phyloP scores from a whole-genome alignment of 1,140 invertebrate genomes.

The Carcinoscorpius rotundicauda region DNA sequence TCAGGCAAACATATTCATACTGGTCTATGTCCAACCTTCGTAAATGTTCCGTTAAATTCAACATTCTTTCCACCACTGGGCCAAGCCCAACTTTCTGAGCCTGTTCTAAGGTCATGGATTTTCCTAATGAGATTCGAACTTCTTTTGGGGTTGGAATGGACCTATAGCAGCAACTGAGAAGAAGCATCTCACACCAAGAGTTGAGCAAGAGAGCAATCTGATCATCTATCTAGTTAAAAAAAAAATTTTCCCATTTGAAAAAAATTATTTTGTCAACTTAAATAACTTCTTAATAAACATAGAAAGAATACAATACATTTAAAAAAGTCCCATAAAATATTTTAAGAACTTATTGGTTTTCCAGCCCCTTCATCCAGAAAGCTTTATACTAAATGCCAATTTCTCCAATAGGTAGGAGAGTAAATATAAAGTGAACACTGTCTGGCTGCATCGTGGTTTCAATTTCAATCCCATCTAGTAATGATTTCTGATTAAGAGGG shows the following conservation, averaged over 20 bases:
- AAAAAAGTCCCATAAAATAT: no score
- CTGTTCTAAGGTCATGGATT: slow-evolving; percentile 60
- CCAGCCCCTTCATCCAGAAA: no score
- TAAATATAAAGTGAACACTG: no score
- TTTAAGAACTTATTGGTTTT: no score
- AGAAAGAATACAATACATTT: slow-evolving; percentile 23
- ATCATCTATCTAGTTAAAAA: slow-evolving; percentile 63
- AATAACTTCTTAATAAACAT: no score
- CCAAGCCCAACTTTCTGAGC: slow-evolving; percentile 54
- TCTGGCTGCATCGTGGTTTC: no score
- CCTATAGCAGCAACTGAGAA: slow-evolving; percentile 78
- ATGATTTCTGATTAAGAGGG: no score
- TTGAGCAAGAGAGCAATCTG: slow-evolving; percentile 93
- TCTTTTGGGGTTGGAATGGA: slow-evolving; percentile 74
- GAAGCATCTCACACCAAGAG: slow-evolving; percentile 89
- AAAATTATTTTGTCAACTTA: no score
- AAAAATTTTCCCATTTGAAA: no score
- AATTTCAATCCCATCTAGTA: no score
- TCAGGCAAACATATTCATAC: slow-evolving; percentile 94
- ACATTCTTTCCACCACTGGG: slow-evolving; percentile 81
- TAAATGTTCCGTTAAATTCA: slow-evolving; percentile 86
- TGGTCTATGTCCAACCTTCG: slow-evolving; percentile 79
- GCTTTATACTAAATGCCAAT: no score
- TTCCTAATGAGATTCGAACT: slow-evolving; percentile 36
- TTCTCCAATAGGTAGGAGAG: no score